Evolutionary conservation across 2,888 invertebrate genomes (phyloP).

Genomic region (Cataglyphis rosenhaueri): DNA sequence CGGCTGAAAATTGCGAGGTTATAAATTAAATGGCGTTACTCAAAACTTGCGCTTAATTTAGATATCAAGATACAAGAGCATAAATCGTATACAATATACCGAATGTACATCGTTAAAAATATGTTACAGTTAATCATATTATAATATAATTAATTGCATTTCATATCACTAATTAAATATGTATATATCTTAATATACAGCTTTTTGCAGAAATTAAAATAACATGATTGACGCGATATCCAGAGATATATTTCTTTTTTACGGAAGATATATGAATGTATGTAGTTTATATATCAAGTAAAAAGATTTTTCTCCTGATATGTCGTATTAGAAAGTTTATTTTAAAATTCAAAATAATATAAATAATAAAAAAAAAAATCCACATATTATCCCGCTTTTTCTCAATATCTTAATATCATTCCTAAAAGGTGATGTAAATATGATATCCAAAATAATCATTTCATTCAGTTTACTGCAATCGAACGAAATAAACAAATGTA

Average conservation of each 20-base stretch:
- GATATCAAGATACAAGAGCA: neutral
- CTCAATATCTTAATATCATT: neutral
- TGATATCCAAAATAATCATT: neutral
- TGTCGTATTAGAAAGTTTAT: neutral
- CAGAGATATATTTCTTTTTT: neutral
- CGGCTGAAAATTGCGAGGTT: neutral
- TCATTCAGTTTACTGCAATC: neutral
- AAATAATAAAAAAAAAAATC: neutral
- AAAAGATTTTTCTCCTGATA: neutral
- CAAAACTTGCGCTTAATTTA: constrained; percentile 19
- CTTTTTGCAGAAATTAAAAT: neutral
- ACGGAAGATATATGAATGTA: neutral
- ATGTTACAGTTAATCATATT: constrained; percentile 68
- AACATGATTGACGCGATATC: neutral
- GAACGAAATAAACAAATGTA: neutral
- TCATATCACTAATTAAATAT: neutral
- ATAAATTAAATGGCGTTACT: neutral
- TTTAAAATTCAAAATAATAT: neutral
- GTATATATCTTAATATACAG: neutral
- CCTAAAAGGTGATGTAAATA: neutral
- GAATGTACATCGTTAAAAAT: constrained; percentile 49
- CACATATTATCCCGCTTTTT: neutral
- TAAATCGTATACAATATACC: constrained; percentile 14
- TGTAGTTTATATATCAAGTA: neutral
- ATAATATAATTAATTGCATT: neutral